phyloP scores from a whole-genome alignment of 2,888 invertebrate genomes.

The Thumatha senex region DNA sequence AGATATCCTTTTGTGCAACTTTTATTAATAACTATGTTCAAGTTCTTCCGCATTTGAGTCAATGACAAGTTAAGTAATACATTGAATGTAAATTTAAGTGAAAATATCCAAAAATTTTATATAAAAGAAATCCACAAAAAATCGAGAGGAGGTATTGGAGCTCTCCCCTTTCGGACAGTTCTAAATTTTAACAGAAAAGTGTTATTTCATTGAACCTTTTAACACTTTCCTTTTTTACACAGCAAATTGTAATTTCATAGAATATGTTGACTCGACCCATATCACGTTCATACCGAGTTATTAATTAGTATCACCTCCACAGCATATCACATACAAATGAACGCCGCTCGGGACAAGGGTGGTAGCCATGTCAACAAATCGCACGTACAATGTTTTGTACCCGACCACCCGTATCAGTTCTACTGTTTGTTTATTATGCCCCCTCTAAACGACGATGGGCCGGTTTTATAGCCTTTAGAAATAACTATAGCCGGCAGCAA shows the following conservation, averaged over 20 bases:
- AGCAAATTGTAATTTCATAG: neutral
- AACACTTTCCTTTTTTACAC: neutral
- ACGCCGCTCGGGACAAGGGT: slow-evolving; percentile 31
- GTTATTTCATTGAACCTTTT: neutral
- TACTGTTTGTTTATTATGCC: slow-evolving; percentile 66
- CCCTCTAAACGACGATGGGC: slow-evolving; percentile 44
- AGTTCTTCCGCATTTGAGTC: no score
- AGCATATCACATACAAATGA: slow-evolving; percentile 26
- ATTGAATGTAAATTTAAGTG: no score
- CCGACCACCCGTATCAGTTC: slow-evolving; percentile 72
- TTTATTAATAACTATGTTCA: no score
- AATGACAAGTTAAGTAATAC: no score
- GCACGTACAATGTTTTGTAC: slow-evolving; percentile 53
- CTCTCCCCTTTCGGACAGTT: neutral
- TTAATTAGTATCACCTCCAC: slow-evolving; percentile 9
- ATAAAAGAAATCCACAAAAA: no score
- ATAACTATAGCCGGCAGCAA: slow-evolving; percentile 55
- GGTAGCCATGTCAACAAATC: slow-evolving; percentile 68
- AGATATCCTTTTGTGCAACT: no score
- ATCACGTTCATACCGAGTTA: slow-evolving; percentile 8
- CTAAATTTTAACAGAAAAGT: neutral
- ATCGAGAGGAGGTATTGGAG: neutral
- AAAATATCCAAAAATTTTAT: no score
- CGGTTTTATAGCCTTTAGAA: slow-evolving; percentile 68
- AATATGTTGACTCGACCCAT: neutral